phyloP scores from a whole-genome alignment of 2,888 invertebrate species.

The Drosophila greeni region DNA sequence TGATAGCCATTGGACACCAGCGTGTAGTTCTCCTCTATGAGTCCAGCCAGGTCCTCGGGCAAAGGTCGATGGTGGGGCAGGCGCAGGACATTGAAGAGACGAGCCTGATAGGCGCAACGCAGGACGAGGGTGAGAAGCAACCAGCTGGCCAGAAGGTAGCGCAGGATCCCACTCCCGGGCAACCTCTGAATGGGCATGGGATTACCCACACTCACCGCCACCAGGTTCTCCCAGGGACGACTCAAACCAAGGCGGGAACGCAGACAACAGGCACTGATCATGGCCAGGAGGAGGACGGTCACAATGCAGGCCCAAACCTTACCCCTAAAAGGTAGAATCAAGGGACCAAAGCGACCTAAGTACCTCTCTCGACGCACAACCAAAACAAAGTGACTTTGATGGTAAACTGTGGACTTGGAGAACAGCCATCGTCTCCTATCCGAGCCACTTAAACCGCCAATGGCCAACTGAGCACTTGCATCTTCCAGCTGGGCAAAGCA shows the following conservation, averaged over 20 bases:
- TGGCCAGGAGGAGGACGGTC: constrained; percentile 15
- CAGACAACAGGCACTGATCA: constrained; percentile 21
- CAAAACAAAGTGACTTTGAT: constrained; percentile 62
- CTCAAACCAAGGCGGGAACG: constrained; percentile 33
- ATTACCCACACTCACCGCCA: constrained; percentile 61
- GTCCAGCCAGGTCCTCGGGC: constrained; percentile 53
- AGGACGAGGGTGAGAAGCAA: constrained; percentile 66
- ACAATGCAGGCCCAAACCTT: constrained; percentile 60
- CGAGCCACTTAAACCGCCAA: constrained; percentile 71
- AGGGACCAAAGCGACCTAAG: constrained; percentile 50
- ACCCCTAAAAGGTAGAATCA: constrained; percentile 57
- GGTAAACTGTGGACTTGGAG: constrained; percentile 59
- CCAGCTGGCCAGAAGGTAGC: constrained; percentile 68
- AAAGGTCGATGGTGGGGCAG: constrained; percentile 43
- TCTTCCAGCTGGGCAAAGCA: constrained; percentile 63
- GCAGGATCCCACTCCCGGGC: constrained; percentile 59
- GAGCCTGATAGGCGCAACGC: constrained; percentile 75
- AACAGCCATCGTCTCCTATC: constrained; percentile 49
- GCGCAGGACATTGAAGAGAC: constrained; percentile 71
- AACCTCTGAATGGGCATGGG: constrained; percentile 46
- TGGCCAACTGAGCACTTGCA: constrained; percentile 56
- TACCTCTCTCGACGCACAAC: constrained; percentile 55
- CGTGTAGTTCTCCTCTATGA: constrained; percentile 56
- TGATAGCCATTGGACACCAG: constrained; percentile 44
- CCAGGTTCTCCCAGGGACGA: constrained; percentile 55